phyloP scores from a whole-genome alignment of 2,113 vertebrate species.

The Phaethornis superciliosus region DNA sequence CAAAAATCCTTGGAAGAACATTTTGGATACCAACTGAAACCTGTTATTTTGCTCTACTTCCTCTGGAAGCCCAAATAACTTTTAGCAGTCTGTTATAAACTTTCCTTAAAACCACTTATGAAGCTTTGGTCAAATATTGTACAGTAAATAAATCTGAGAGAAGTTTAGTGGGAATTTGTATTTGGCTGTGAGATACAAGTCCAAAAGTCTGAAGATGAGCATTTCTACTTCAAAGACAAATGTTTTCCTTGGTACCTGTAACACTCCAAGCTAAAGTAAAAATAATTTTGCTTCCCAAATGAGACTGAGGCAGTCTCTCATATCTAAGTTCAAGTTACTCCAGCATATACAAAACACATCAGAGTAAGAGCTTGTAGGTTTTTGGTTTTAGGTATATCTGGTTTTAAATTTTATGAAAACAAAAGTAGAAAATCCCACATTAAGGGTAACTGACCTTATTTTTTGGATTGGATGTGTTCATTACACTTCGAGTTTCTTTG shows the following conservation, averaged over 20 bases:
- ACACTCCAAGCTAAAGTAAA: background rate
- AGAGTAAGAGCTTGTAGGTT: background rate
- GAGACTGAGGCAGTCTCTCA: background rate
- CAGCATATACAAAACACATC: background rate
- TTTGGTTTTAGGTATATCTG: background rate
- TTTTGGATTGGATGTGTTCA: conserved; percentile 96
- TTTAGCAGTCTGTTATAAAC: background rate
- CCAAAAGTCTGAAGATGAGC: background rate
- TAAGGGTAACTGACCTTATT: conserved; percentile 87
- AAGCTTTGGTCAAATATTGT: background rate
- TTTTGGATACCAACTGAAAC: background rate
- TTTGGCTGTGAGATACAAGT: background rate
- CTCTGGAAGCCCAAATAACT: background rate
- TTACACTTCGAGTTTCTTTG: conserved; percentile 95
- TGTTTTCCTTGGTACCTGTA: background rate
- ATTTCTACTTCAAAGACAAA: background rate
- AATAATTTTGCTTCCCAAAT: background rate
- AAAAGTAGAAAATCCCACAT: background rate
- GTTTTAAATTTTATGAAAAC: background rate
- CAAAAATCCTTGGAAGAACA: background rate
- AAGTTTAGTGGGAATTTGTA: background rate
- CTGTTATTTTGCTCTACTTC: background rate
- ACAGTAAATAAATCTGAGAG: background rate
- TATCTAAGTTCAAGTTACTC: background rate
- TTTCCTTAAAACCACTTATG: background rate